A percentile compares a stretch with the other conserved stretches of the same genome.
Evolutionary conservation across 53 echinoderm and acorn worm species (phyloP).

Genomic region (Apostichopus leukothele): DNA sequence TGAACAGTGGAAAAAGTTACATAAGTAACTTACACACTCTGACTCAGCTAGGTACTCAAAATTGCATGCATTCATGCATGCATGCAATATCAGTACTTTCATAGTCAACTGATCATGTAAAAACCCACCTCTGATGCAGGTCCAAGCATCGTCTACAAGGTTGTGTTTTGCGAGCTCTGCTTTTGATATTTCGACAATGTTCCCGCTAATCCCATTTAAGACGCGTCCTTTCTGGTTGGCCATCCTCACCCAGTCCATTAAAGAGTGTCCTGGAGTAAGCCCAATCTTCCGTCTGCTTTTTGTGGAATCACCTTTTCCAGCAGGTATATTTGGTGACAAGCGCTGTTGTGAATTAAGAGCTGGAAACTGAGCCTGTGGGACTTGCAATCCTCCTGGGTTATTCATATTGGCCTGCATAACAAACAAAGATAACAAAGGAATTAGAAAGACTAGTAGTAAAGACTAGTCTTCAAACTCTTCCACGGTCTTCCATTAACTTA

Average conservation of each 20-base stretch:
- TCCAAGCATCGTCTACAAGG: slow-evolving; percentile 88
- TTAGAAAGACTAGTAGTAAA: neutral
- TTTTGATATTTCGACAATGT: slow-evolving; percentile 58
- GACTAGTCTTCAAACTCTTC: no score
- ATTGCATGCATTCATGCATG: no score
- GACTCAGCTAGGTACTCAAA: no score
- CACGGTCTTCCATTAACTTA: no score
- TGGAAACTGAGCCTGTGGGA: slow-evolving; percentile 86
- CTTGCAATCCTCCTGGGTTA: slow-evolving; percentile 51
- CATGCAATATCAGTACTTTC: no score
- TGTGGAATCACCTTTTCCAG: slow-evolving; percentile 19
- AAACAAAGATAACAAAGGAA: neutral
- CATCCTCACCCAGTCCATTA: slow-evolving; percentile 96
- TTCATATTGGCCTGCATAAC: slow-evolving; percentile 1
- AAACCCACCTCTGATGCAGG: slow-evolving; percentile 63
- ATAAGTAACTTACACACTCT: no score
- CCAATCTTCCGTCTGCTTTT: slow-evolving; percentile 65
- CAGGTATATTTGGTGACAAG: slow-evolving; percentile 47
- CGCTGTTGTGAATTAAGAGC: slow-evolving; percentile 85
- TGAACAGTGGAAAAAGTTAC: no score
- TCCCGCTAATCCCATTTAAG: slow-evolving; percentile 74
- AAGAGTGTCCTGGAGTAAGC: slow-evolving; percentile 81
- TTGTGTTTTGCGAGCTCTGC: slow-evolving; percentile 87
- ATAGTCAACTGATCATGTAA: no score
- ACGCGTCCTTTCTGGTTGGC: slow-evolving; percentile 74